Base-by-base conservation (phyloP, 2,797 vertebrate species). In the Ataeniobius toweri region DNA sequence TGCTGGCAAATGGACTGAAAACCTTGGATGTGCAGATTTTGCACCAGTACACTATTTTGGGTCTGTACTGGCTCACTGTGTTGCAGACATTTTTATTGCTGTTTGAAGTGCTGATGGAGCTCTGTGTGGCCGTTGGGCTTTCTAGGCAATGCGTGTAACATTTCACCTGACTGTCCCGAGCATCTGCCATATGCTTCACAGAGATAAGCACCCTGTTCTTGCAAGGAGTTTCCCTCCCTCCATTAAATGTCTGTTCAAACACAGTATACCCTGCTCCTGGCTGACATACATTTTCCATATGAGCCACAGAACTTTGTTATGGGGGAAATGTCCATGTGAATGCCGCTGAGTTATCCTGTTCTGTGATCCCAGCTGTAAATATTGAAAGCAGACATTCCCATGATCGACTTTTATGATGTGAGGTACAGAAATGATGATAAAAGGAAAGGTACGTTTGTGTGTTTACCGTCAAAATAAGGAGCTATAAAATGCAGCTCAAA, bases 61-160 rank as follows among this genome's bases (percentile, higher is more conserved):
- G 41, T 79, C 10, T 69, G 59, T 72, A 55, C 72, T 77, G 72
- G 9, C n/a, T 68, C 6, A 48, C 20, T 14, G 63, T 31, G 7
- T 67, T 46, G 26, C 71, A 68, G 61, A 50, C 36, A 56, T 48
- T 79, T 74, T 61, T 55, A 73, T 74, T 50, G 53, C 41, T 50
- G 50, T 81, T 78, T 80, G 58, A 41, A 71, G 71, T 76, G 85
- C 83, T 86, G 82, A 87, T 77, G 61, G 71, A 73, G 73, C 79
- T 72, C 63, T 78, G 71, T 61, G 72, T 59, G 59, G 74, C 71
- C 70, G 51, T 58, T 68, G 4, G 59, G 8, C 26, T 18, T 83
- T 86, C 89, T 88, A 78, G 78, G 77, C 86, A 71, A 70, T 79
- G 74, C 65, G 75, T 81, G 79, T 78, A 80, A 81, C 82, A 80